Evolutionary conservation across 2,113 vertebrate species (phyloP), one percentile per base, ranked within the genome.

Genomic region (Neopipo cinnamomea): DNA sequence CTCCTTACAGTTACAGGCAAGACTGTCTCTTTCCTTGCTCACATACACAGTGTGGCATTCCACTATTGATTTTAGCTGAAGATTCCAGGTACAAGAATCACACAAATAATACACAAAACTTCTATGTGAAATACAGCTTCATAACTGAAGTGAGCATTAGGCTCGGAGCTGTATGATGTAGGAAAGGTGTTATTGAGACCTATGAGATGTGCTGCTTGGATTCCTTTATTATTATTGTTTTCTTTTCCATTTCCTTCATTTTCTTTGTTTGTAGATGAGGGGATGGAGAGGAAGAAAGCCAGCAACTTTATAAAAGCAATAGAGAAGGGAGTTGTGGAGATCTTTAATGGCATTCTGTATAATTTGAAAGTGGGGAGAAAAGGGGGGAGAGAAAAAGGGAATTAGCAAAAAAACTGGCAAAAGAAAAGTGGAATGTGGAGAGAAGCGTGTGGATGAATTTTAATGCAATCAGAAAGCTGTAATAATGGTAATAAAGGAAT

Each of bases 381-480:
- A 91, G 39, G 27, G 89, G 93, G 84, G 66, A 85, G 84, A 91
- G 74, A 96, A 95, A 96, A 96, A 96, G 73, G 59, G 95, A 97
- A 96, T 96, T 97, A 97, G 91, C 86, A 93, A 95, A 97, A 96
- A 91, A 89, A 94, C 78, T 95, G 95, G 95, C 90, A 94, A 96
- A 96, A 96, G 93, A 85, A 92, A 97, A 96, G 97, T 97, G 93
- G 95, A 93, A 97, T 95, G 86, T 94, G 84, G 91, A 97, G 96
- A 96, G 93, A 93, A 97, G 95, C 75, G 42, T 97, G 97, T 91
- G 95, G 97, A 95, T 98, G 97, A 98, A 98, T 98, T 98, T 98
- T 98, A 98, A 98, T 98, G 98, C 97, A 98, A 98, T 98, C 98
- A 98, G 96, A 98, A 98, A 97, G 98, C 97, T 95, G 97, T 97